Evolutionary conservation across 2,888 invertebrate species (phyloP).

Genomic region (Euphydryas editha): DNA sequence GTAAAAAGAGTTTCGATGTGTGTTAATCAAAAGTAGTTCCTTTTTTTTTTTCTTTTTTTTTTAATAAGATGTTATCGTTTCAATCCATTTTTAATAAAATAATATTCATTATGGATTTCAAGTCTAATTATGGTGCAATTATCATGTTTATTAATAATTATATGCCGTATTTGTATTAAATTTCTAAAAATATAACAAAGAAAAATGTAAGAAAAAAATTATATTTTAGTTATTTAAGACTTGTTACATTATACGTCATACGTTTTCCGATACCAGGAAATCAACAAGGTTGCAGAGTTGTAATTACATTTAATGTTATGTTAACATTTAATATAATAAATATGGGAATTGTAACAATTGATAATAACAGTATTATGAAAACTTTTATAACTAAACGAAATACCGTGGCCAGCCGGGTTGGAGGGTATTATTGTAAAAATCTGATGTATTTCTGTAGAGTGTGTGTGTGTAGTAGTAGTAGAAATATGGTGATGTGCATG

Average conservation of each 20-base stretch:
- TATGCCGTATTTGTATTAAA: background rate
- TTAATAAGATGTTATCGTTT: background rate
- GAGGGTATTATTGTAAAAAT: background rate
- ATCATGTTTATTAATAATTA: background rate
- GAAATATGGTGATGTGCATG: too few species aligned
- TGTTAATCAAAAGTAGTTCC: background rate
- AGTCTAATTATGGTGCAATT: background rate
- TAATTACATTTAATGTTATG: slow-evolving; percentile 21
- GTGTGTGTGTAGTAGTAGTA: too few species aligned
- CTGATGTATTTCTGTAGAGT: too few species aligned
- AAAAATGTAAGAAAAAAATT: background rate
- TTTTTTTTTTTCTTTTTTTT: background rate
- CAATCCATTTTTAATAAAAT: background rate
- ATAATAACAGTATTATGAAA: background rate
- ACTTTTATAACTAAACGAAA: background rate
- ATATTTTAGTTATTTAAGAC: background rate
- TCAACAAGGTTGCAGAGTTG: slow-evolving; percentile 19
- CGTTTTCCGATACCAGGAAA: slow-evolving; percentile 17
- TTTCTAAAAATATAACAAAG: background rate
- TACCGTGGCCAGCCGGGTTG: background rate
- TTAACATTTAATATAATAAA: slow-evolving; percentile 22
- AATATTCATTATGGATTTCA: background rate
- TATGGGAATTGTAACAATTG: slow-evolving; percentile 28
- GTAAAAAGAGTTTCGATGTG: background rate
- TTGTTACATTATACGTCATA: slow-evolving; percentile 12